Base-by-base conservation (phyloP, 2,113 vertebrate species). In the Numenius arquata region DNA sequence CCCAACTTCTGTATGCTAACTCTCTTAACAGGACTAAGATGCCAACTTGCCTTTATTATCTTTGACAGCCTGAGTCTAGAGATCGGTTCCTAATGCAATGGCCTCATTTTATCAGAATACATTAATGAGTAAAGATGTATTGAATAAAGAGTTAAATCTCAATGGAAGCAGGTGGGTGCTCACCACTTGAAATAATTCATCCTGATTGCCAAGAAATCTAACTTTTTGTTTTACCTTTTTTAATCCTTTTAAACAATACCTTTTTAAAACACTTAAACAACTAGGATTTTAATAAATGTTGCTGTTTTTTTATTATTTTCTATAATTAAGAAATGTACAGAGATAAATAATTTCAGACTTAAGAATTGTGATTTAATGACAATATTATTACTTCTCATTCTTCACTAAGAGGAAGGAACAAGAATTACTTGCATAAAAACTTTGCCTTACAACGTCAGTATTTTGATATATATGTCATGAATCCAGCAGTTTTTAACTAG, bases 131-230 rank as follows among this genome's bases (percentile, higher is more conserved):
- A 29, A 87, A 75, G 4, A 2, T 48, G 3, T 29, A 36, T 21
- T 83, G n/a, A 75, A 72, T 26, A 82, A 76, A 73, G 50, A 27
- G 19, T 53, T 77, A 70, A 53, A 89, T 43, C 20, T 74, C 14
- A 61, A 2, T 62, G 11, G 19, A n/a, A 77, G 5, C 8, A 74
- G 1, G 0, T 77, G 8, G 1, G 3, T 77, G 20, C 6, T 80
- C 21, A 45, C 34, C 12, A 45, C 4, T 71, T 48, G 29, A 74
- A 80, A 45, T 61, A 74, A 13, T 66, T 62, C 7, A 50, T 43
- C 21, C 14, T 43, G 15, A 5, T 74, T 71, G 18, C 8, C 34
- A 91, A 78, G 38, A 71, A 72, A 72, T 52, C 13, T 72, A 77
- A 71, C 13, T 61, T 50, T 36, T 32, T 38, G 7, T 4, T 78